Base-by-base conservation (phyloP, 2,888 invertebrate species). In the Caenorhabditis japonica region DNA sequence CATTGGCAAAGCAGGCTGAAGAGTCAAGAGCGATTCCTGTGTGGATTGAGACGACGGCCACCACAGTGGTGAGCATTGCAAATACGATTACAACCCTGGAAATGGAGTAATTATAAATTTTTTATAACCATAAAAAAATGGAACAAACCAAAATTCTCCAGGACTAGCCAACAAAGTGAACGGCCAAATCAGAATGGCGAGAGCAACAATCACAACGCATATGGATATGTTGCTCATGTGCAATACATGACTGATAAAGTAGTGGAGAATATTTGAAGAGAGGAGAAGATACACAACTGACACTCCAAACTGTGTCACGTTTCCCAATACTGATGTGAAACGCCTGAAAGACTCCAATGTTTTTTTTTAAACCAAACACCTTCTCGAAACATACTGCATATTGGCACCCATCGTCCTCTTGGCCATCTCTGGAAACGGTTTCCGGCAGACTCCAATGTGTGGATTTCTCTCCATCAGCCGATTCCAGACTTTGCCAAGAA, bases 381-480 rank as follows among this genome's bases (percentile, higher is more conserved):
- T 3, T 47, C 15, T 4, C 13, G 13, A 46, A 33, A 72, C 79
- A 55, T 46, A 76, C 76, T 80, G 80, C 77, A 77, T 77, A 15
- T 49, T 44, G 7, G 64, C 49, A 23, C 86, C 86, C 77, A 86
- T 84, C 17, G 79, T 77, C 23, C 84, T 33, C 33, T 79, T 83
- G 12, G 86, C 86, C 83, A 86, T 85, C 66, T 86, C 86, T 3
- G 86, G 86, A 36, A 85, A 86, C 21, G 86, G 86, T 61, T 87
- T 86, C 36, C 85, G 73, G 66, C 85, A 85, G 23, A 79, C 79
- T 44, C 79, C 79, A 25, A 79, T 60, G 27, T 79, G 79, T n/a
- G 79, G 79, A 58, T 77, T 68, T 23, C 78, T 69, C 25, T 77
- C 76, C 76, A 77, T 77, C 82, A 86, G 81, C 19, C 79, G 83